A percentile compares a stretch with the other conserved stretches of the same genome.
Evolutionary conservation across 1,140 invertebrate genomes (phyloP).

Genomic region (Drosophila parvula): DNA sequence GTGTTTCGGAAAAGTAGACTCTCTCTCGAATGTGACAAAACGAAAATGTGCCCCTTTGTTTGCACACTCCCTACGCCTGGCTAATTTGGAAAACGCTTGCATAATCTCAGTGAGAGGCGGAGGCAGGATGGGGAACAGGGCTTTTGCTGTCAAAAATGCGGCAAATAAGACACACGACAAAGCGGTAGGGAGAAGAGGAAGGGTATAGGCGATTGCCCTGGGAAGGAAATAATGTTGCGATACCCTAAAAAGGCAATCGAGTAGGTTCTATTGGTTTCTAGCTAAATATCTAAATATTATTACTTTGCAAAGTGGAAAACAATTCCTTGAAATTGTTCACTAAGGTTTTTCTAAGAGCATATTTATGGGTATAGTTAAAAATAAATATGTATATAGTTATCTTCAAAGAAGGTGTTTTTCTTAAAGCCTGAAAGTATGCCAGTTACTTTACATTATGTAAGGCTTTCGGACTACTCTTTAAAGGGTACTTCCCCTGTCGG

Average conservation of each 20-base stretch:
- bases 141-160: slow-evolving; percentile 62
- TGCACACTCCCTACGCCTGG: slow-evolving; percentile 22
- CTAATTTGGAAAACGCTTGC: slow-evolving; percentile 55
- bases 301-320: too few relatives aligned
- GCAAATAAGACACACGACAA: slow-evolving; percentile 58
- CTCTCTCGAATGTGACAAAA: slow-evolving; percentile 26
- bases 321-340: too few relatives aligned
- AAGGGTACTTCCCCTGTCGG: slow-evolving; percentile 2
- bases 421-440: not conserved
- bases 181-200: not conserved
- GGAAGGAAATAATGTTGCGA: slow-evolving; percentile 14
- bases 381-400: too few relatives aligned
- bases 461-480: not conserved
- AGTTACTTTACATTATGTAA: fast-evolving
- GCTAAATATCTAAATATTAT: too few relatives aligned
- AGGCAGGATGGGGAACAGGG: not conserved
- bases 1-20: slow-evolving; percentile 21
- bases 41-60: slow-evolving; percentile 35
- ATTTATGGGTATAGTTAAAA: too few relatives aligned
- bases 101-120: slow-evolving; percentile 38
- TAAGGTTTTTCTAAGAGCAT: too few relatives aligned
- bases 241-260: too few relatives aligned
- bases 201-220: slow-evolving; percentile 12
- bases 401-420: not conserved
- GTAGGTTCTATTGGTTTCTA: too few relatives aligned